Evolutionary conservation across 2,888 invertebrate genomes (phyloP).

Genomic region (Lobophora halterata): DNA sequence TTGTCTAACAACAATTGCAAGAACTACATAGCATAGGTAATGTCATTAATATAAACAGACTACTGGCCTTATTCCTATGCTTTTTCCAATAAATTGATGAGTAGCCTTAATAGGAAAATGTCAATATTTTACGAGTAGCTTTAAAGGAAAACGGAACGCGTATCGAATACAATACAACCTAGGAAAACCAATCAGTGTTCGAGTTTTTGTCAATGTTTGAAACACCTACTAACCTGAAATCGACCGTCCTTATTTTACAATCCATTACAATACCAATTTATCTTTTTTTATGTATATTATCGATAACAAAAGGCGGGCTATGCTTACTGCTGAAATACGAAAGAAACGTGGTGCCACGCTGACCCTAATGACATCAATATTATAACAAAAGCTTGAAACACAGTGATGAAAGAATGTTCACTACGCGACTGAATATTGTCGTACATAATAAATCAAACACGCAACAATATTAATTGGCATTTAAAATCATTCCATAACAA

Average conservation of each 20-base stretch:
- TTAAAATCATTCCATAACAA: conserved; percentile 35
- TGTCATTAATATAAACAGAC: no score
- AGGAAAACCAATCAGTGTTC: conserved; percentile 12
- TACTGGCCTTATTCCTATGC: not conserved
- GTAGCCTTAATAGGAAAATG: conserved; percentile 3
- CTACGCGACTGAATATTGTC: not conserved
- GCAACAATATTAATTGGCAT: conserved; percentile 11
- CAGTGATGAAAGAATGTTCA: conserved; percentile 1
- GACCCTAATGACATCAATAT: conserved; percentile 9
- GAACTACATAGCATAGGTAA: no score
- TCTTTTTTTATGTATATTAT: no score
- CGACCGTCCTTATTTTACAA: conserved; percentile 29
- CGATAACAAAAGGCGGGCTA: conserved; percentile 26
- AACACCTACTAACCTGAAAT: conserved; percentile 36
- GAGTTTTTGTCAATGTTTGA: conserved; percentile 18
- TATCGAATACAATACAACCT: conserved; percentile 15
- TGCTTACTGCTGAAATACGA: conserved; percentile 13
- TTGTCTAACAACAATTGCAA: no score
- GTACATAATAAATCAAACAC: not conserved
- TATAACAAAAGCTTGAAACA: not conserved
- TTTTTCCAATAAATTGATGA: conserved; percentile 1
- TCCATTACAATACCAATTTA: conserved; percentile 28
- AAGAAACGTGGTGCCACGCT: conserved; percentile 6
- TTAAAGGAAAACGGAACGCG: conserved; percentile 38
- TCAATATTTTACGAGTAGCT: conserved; percentile 13